Percentiles rank a stretch among this genome's conserved stretches.
phyloP scores from a whole-genome alignment of 2,113 vertebrate species.

The Todiramphus saurophagus region DNA sequence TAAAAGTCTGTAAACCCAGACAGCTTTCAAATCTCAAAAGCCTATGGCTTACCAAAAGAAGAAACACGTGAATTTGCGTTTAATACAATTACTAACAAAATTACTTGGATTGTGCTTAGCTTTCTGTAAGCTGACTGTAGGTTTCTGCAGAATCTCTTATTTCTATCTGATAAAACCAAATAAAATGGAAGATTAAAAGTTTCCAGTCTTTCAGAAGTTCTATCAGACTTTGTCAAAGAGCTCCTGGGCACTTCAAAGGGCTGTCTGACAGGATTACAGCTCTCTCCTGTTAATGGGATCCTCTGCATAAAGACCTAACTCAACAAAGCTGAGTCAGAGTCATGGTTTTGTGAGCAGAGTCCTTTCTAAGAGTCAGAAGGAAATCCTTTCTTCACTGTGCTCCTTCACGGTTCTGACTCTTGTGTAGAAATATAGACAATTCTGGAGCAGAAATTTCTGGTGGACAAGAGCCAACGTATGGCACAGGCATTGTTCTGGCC shows the following conservation, averaged over 20 bases:
- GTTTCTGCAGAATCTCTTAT: neutral
- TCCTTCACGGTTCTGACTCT: neutral
- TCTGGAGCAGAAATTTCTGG: neutral
- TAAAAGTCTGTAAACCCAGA: neutral
- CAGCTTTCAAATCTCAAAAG: neutral
- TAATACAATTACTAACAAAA: neutral
- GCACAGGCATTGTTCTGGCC: neutral
- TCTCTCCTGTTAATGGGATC: neutral
- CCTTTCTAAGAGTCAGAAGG: neutral
- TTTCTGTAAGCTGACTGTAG: neutral
- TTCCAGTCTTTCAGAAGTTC: slow-evolving; percentile 20
- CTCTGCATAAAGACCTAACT: neutral
- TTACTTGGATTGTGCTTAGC: neutral
- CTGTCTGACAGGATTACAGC: slow-evolving; percentile 41
- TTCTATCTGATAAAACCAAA: neutral
- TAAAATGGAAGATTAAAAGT: neutral
- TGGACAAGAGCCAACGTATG: neutral
- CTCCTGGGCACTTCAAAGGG: slow-evolving; percentile 29
- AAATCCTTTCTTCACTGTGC: neutral
- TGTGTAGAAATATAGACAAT: neutral
- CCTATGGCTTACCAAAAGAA: neutral
- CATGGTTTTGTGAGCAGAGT: neutral
- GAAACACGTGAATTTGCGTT: neutral
- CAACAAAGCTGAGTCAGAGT: neutral
- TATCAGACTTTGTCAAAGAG: neutral